phyloP scores from a whole-genome alignment of 2,888 invertebrate species.

The Ellobium chinense region DNA sequence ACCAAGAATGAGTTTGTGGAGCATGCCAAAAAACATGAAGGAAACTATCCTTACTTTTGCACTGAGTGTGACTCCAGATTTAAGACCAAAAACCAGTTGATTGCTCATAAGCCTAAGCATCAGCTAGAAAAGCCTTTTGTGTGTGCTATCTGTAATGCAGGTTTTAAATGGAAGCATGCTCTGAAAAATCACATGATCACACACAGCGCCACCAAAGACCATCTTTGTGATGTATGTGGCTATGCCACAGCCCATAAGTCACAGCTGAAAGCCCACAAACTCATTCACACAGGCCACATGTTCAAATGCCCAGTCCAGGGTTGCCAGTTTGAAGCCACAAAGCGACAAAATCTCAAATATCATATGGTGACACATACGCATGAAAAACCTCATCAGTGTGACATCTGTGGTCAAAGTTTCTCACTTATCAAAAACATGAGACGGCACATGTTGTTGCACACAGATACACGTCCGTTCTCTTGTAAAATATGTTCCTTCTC shows the following conservation, averaged over 20 bases:
- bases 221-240: slow-evolving; percentile 83
- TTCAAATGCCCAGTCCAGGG: slow-evolving; percentile 81
- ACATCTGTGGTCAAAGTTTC: slow-evolving; percentile 82
- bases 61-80: slow-evolving; percentile 81
- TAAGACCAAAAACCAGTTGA: slow-evolving; percentile 80
- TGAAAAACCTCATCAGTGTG: slow-evolving; percentile 82
- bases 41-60: slow-evolving; percentile 81
- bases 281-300: slow-evolving; percentile 81
- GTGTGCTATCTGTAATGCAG: slow-evolving; percentile 79
- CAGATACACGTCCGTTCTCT: slow-evolving; percentile 69
- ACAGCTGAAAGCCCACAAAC: slow-evolving; percentile 81
- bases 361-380: slow-evolving; percentile 82
- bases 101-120: slow-evolving; percentile 82
- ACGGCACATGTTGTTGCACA: slow-evolving; percentile 77
- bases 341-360: slow-evolving; percentile 82
- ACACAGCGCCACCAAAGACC: slow-evolving; percentile 82
- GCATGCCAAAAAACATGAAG: slow-evolving; percentile 80
- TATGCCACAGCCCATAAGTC: slow-evolving; percentile 82
- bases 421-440: slow-evolving; percentile 82
- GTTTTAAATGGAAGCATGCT: slow-evolving; percentile 83
- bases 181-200: slow-evolving; percentile 79
- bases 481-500: slow-evolving; percentile 80
- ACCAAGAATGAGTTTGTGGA: slow-evolving; percentile 67
- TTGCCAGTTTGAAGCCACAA: slow-evolving; percentile 80
- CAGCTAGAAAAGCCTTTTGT: slow-evolving; percentile 81